A percentile compares a stretch with the other conserved stretches of the same genome.
phyloP scores from a whole-genome alignment of 23 tunicate species.

The Trididemnum miniatum region DNA sequence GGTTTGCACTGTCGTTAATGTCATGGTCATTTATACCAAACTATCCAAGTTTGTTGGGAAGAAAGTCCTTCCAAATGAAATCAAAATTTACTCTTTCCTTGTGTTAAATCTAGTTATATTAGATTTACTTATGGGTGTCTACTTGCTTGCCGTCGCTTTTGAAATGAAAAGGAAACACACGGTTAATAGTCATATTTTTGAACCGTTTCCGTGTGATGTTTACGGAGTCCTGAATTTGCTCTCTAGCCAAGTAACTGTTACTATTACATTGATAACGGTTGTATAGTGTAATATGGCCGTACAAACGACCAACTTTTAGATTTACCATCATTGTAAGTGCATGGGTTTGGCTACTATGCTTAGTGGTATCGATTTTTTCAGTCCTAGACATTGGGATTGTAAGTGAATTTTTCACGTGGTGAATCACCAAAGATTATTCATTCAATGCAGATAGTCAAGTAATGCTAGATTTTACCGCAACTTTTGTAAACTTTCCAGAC shows the following conservation, averaged over 20 bases:
- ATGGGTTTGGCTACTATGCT: neutral
- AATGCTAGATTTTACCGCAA: too few species aligned
- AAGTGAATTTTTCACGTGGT: neutral
- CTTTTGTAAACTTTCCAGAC: too few species aligned
- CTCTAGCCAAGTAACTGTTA: neutral
- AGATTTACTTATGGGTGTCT: slow-evolving; percentile 1
- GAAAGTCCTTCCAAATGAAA: too few species aligned
- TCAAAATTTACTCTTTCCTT: neutral
- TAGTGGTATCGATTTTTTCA: neutral
- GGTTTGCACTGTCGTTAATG: too few species aligned
- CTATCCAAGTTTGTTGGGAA: too few species aligned
- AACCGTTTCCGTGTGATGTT: neutral
- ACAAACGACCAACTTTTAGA: neutral
- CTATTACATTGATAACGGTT: neutral
- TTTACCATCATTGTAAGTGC: neutral
- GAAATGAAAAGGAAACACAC: neutral
- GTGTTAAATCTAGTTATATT: neutral
- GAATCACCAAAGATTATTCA: neutral
- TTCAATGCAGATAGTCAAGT: too few species aligned
- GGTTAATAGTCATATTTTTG: neutral
- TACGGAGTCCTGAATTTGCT: neutral
- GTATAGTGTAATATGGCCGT: neutral
- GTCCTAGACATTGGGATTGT: neutral
- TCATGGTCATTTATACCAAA: too few species aligned
- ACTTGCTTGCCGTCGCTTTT: neutral